Percentiles rank a stretch among this genome's conserved stretches.
Evolutionary conservation across 1,140 invertebrate species (phyloP).

Genomic region (Papilio dardanus): DNA sequence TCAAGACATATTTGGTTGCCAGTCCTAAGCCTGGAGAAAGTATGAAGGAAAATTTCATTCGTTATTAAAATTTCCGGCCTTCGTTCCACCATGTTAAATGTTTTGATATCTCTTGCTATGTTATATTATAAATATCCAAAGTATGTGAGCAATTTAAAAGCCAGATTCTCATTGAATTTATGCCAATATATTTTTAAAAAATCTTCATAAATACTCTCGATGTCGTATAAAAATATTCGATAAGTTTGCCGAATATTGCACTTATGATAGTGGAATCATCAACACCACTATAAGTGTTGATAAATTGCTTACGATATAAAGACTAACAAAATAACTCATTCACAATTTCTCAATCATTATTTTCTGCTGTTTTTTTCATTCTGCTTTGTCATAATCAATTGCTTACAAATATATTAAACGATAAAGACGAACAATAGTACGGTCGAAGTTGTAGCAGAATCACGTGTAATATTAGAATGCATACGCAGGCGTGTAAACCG

Average conservation of each 20-base stretch:
- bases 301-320: not conserved
- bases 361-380: not conserved
- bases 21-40: conserved; percentile 24
- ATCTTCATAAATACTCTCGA: not conserved
- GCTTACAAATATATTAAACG: conserved; percentile 8
- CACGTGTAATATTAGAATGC: conserved; percentile 14
- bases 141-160: not conserved
- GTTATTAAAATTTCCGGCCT: not conserved
- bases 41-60: conserved; percentile 20
- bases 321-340: not conserved
- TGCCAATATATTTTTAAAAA: too few relatives aligned
- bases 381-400: not conserved
- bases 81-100: too few relatives aligned
- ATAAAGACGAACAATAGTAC: not conserved
- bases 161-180: not conserved
- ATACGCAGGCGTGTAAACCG: conserved; percentile 59
- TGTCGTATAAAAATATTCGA: not conserved
- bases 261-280: not conserved
- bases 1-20: conserved; percentile 24
- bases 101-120: not conserved
- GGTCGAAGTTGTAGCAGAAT: not conserved
- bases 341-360: not conserved
- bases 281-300: not conserved
- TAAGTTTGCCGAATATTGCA: not conserved
- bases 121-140: not conserved